Conservation (phyloP, 1,140 invertebrate genomes). For the Trichonephila inaurata region DNA sequence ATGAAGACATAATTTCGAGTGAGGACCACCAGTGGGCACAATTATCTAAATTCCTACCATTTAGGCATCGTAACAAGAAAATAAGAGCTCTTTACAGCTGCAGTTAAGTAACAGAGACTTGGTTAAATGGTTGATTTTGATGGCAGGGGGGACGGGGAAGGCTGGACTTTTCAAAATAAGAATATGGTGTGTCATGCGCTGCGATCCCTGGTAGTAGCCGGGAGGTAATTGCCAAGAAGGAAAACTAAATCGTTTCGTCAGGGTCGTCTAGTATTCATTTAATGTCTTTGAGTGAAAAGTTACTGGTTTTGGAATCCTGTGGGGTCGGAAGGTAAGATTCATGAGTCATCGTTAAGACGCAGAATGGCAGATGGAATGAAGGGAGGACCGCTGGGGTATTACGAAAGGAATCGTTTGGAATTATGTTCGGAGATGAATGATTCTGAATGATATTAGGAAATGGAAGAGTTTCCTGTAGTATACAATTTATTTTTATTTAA, state of each 20-base stretch:
- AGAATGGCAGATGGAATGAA: no score
- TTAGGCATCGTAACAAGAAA: slow-evolving; percentile 33
- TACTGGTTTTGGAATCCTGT: background rate
- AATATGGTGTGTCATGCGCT: background rate
- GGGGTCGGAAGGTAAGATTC: background rate
- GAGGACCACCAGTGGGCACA: slow-evolving; percentile 42
- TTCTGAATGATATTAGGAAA: no score
- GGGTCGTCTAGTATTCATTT: slow-evolving; percentile 7
- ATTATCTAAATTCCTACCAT: slow-evolving; percentile 45
- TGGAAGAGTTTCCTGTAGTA: no score
- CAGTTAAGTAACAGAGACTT: background rate
- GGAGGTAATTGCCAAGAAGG: background rate
- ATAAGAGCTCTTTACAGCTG: slow-evolving; percentile 16
- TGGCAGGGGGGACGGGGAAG: background rate
- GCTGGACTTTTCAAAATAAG: background rate
- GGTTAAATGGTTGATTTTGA: slow-evolving; percentile 1
- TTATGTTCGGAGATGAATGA: no score
- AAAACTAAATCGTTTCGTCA: slow-evolving; percentile 28
- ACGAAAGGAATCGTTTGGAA: no score
- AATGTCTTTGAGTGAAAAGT: slow-evolving; percentile 31
- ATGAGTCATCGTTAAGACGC: no score
- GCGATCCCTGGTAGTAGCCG: background rate
- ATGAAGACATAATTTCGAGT: slow-evolving; percentile 40
- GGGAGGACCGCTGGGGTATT: no score
- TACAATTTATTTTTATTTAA: no score